Base-by-base conservation (phyloP, 1,140 invertebrate genomes). In the Calosoma granatense region DNA sequence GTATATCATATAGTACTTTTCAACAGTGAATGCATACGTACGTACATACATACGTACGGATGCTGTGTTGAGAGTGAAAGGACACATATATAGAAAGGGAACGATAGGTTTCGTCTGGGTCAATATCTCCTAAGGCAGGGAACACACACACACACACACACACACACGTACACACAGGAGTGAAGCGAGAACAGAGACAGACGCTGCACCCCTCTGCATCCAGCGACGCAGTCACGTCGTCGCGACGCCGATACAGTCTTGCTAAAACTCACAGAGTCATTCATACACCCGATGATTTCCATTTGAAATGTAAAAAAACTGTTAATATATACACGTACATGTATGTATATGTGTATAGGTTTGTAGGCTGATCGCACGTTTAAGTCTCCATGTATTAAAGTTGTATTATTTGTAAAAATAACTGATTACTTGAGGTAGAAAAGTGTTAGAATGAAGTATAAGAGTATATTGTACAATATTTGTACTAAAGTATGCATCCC, bases 1-100 rank as follows among this genome's bases (percentile, higher is more conserved):
- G n/a, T n/a, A n/a, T n/a, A n/a, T n/a, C n/a, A n/a, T n/a, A n/a
- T n/a, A n/a, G n/a, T n/a, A n/a, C n/a, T n/a, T n/a, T n/a, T n/a
- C n/a, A n/a, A n/a, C 26, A 6, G 41, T 11, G 41, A 12, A 47
- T 47, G 41, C 17, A 14, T 17, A 17, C 17, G 9, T 11, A 17
- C 17, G 41, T 17, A 9, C 15, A 3, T 17, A 47, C 26, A 36
- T 36, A n/a, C 26, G 17, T 17, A 12, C 41, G 41, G 41, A 47
- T 47, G 41, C 41, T 47, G 41, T 47, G 14, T 47, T 17, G 41
- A 47, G 41, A 47, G 41, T 47, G 41, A 47, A 47, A 47, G 41
- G 41, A 17, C 41, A 17, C 4, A 47, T 17, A n/a, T n/a, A n/a
- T 47, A 47, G 41, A 47, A 47, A 47, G 41, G 41, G 41, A 47